Percentiles rank a stretch among this genome's conserved stretches.
Evolutionary conservation across 2,888 invertebrate genomes (phyloP).

Genomic region (Halocaridina rubra): DNA sequence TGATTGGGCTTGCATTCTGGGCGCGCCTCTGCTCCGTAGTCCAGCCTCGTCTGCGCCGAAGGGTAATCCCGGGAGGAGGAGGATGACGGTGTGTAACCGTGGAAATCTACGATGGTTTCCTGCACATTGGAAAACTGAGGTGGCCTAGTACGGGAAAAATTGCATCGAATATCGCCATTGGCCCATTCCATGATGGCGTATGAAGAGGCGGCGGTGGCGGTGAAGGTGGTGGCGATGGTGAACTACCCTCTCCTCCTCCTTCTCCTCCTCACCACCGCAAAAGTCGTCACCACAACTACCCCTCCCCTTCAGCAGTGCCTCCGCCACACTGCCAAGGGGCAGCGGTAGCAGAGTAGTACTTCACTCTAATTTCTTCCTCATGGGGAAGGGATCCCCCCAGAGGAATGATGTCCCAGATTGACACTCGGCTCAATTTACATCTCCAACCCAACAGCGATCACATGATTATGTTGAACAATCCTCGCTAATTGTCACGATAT

Average conservation of each 20-base stretch:
- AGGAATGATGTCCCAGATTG: not conserved
- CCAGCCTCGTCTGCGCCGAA: conserved; percentile 45
- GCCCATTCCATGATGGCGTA: conserved; percentile 60
- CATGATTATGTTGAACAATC: not conserved
- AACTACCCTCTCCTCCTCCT: not conserved
- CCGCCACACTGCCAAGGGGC: no score
- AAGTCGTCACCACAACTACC: no score
- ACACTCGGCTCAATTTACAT: not conserved
- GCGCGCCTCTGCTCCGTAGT: conserved; percentile 26
- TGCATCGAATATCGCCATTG: conserved; percentile 60
- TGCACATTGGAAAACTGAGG: conserved; percentile 36
- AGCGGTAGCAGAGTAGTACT: no score
- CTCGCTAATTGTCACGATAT: not conserved
- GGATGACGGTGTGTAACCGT: conserved; percentile 34
- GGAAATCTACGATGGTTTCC: conserved; percentile 32
- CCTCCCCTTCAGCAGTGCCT: no score
- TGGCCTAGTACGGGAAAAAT: conserved; percentile 28
- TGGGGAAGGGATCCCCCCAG: no score
- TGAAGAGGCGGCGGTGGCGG: not conserved
- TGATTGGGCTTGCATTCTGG: conserved; percentile 46
- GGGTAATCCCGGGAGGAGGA: conserved; percentile 33
- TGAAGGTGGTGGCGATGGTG: not conserved
- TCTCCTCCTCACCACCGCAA: not conserved
- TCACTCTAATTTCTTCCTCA: not conserved
- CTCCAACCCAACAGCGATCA: not conserved